Evolutionary conservation across 2,888 invertebrate genomes (phyloP), one percentile per base, ranked within the genome.

Genomic region (Julus scandinavius): DNA sequence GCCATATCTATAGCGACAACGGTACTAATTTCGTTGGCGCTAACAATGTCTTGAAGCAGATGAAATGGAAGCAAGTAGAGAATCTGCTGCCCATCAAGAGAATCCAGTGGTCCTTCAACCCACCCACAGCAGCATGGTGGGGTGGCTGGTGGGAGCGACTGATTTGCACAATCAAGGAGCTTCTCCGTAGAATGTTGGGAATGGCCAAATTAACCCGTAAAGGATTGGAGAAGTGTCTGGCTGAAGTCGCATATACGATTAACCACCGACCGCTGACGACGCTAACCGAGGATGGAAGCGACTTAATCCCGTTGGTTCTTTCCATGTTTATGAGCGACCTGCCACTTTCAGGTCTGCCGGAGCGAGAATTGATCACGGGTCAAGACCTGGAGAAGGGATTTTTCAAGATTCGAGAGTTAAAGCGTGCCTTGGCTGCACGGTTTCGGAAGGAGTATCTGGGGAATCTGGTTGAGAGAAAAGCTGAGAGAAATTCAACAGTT

Each of bases 211-310:
- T 13, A 54, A 1, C 9, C 54, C 0, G 13, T 9, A 54, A 54
- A n/a, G 84, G 15, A 11, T n/a, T 84, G 13, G 3, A 38, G 15
- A 84, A 17, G 15, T 84, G 84, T 15, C n/a, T 84, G 0, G 84
- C 17, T 3, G 11, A 7, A 40, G 84, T 84, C 15, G 84, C 84
- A 0, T 84, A 84, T 41, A 41, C 15, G 11, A 15, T 91, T 4
- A 92, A 91, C 88, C 91, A 91, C 11, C 87, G 91, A 7, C 91
- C 91, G 2, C n/a, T 92, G 0, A 89, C 89, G 15, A 89, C 90
- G 29, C 88, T 91, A 11, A 90, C 91, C 5, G 45, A 88, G 4
- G 90, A 90, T 89, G 89, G 90, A 15, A 89, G 90, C 29, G 90
- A 91, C 83, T 80, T 90, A 11, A 89, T 86, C 45, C 89, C 90